Base-by-base conservation (phyloP, 2,797 vertebrate species). In the Phrynocephalus guinanensis region DNA sequence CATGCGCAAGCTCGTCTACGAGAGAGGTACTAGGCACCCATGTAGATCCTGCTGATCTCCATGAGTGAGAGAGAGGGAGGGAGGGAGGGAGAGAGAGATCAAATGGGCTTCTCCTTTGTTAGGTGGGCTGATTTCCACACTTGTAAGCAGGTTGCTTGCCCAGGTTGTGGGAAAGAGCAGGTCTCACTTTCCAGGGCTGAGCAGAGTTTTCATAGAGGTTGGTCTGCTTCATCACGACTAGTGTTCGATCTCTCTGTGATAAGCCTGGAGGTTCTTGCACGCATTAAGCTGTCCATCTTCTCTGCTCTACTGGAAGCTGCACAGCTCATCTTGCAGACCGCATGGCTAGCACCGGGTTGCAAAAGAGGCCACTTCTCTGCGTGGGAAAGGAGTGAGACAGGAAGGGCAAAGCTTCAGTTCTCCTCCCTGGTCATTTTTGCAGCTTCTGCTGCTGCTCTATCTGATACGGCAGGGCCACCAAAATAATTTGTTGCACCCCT, bases 1-100 rank as follows among this genome's bases (percentile, higher is more conserved):
- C 33, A 83, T 90, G 85, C 77, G 77, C 77, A 87, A 87, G 33
- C 26, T 84, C 56, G 85, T 90, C 63, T 84, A 84, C 8, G 88
- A 90, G 70, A 87, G 44, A 90, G 88, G 88, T 90, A 79, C 30
- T 79, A 84, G 68, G 24, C 2, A 72, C 6, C 48, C 30, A 73
- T 75, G 10, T 18, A 70, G 30, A 56, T 13, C 0, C 8, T 6
- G 38, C 30, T 28, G 13, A 60, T 4, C n/a, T 33, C 28, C 6
- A 5, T 52, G 81, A 16, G 22, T 44, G 68, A n/a, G 15, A 7
- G 30, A 56, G 52, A 1, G 13, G 11, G 52, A 5, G 38, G n/a
- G 52, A 28, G 15, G 20, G 30, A 56, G 52, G 52, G 13, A 56
- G 52, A 2, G 38, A 44, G 52, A 28, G 33, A 66, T 18, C 22